A percentile compares a stretch with the other conserved stretches of the same genome.
Conservation (phyloP, 2,888 invertebrate genomes). For the Leptopilina syphax region DNA sequence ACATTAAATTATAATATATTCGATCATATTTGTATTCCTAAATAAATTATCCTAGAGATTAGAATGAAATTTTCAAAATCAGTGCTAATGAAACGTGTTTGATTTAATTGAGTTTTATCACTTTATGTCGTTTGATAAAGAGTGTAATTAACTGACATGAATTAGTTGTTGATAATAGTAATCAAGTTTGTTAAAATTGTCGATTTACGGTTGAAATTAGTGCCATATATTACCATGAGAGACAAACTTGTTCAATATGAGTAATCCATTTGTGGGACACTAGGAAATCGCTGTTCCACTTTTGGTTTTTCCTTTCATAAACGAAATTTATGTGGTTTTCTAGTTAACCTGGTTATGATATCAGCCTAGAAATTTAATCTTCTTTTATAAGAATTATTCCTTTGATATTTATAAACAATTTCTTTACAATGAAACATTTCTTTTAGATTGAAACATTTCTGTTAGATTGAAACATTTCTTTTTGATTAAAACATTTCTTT, state of each 20-base stretch:
- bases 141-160: not conserved
- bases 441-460: no score
- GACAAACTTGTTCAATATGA: not conserved
- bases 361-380: not conserved
- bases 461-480: no score
- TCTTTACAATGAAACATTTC: no score
- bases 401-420: not conserved
- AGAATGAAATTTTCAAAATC: not conserved
- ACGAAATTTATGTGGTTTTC: conserved; percentile 10
- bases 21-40: no score
- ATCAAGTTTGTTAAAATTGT: not conserved
- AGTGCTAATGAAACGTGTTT: not conserved
- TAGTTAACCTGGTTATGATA: not conserved
- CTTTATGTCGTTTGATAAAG: not conserved
- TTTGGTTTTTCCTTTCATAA: conserved; percentile 15
- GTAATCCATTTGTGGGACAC: not conserved
- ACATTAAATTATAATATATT: no score
- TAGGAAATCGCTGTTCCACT: conserved; percentile 3
- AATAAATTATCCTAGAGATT: no score
- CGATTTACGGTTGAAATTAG: not conserved
- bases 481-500: no score
- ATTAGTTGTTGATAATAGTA: not conserved
- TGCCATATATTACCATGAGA: not conserved
- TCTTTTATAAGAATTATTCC: not conserved
- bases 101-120: not conserved